Evolutionary conservation across 1,140 invertebrate genomes (phyloP), one percentile per base, ranked within the genome.

Genomic region (Papilio dardanus): DNA sequence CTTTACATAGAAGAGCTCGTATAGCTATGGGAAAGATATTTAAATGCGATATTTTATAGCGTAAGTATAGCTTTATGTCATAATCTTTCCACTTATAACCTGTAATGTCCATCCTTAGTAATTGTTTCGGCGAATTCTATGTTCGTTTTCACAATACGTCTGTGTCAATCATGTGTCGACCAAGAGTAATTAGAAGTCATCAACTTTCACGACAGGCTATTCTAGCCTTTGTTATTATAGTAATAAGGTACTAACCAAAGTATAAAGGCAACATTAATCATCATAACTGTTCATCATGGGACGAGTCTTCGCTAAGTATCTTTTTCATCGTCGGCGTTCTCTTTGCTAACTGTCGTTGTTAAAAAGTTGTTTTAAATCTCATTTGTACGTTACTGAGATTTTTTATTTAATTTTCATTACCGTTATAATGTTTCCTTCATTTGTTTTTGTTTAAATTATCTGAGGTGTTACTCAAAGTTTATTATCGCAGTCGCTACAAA

Each of bases 211-310:
- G 68, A 67, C 65, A 24, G 12, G 42, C 46, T 74, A 74, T 58
- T 76, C 62, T 74, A 28, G 79, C 78, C 82, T 83, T 83, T 83
- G 78, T 83, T 83, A 78, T 74, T 74, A 77, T 71, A n/a, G 76
- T 67, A 79, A 79, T 78, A 76, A 77, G 79, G 78, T 76, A 62
- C 50, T 77, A 75, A 74, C 74, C 67, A 40, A 67, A 58, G 73
- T 80, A 31, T 71, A 74, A 79, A 79, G 76, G 76, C 67, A 79
- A 76, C 80, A 83, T 83, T 82, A 82, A 83, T 83, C 82, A 83
- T 81, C 74, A 76, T 83, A 83, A 83, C 82, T 78, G 82, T 83
- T 78, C 24, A 67, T 69, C 46, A 71, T 54, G 79, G 77, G 76
- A 78, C 77, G 77, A 24, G 67, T 76, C 75, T 78, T 75, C 75